These are phyloP conservation scores for Aporrectodea caliginosa DNA, from an alignment of 1,140 invertebrate species.

Conservation along the genomic window DNA sequence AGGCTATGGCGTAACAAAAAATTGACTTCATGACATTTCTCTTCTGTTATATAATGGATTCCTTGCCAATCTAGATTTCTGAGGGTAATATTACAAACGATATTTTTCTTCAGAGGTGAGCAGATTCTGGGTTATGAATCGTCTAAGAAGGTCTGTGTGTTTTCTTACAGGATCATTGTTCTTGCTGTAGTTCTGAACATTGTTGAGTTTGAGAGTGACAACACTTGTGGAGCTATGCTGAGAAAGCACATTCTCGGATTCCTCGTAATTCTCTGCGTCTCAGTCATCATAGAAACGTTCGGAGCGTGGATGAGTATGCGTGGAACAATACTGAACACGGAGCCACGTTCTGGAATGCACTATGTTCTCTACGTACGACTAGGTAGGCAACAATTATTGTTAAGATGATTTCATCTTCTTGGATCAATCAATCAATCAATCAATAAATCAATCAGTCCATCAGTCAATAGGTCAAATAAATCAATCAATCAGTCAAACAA, in stretches of 20 bases:
- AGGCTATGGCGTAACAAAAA: too few relatives aligned
- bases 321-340: slow-evolving; percentile 76
- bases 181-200: slow-evolving; percentile 62
- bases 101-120: too few relatives aligned
- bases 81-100: too few relatives aligned
- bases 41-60: too few relatives aligned
- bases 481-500: too few relatives aligned
- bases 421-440: not conserved
- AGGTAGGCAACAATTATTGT: slow-evolving; percentile 60
- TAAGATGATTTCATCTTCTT: not conserved
- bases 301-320: slow-evolving; percentile 73
- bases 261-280: slow-evolving; percentile 65
- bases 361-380: slow-evolving; percentile 76
- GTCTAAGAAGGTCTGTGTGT: too few relatives aligned
- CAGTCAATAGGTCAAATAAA: not conserved
- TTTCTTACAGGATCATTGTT: slow-evolving; percentile 61
- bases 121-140: too few relatives aligned
- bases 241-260: slow-evolving; percentile 71
- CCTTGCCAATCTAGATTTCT: too few relatives aligned
- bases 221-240: slow-evolving; percentile 54
- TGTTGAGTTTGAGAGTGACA: slow-evolving; percentile 59
- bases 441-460: not conserved
- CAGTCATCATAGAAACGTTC: slow-evolving; percentile 67
- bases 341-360: slow-evolving; percentile 70
- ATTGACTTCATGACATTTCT: too few relatives aligned